phyloP scores from a whole-genome alignment of 2,113 vertebrate species.

The Xiphorhynchus elegans region DNA sequence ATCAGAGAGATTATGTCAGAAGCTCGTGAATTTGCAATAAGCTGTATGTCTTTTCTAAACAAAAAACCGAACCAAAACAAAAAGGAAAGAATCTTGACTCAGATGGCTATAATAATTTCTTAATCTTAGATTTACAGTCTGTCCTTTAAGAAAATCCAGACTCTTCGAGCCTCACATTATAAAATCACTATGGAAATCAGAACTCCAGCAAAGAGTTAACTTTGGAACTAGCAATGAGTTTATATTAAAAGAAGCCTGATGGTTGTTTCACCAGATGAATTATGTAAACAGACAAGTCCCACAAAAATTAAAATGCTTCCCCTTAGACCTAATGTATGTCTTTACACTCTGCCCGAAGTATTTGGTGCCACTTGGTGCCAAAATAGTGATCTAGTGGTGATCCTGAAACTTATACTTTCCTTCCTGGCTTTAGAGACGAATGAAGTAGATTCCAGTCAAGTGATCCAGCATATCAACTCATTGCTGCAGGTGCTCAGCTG shows the following conservation, averaged over 20 bases:
- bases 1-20: not conserved
- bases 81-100: not conserved
- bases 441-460: not conserved
- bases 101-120: not conserved
- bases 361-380: not conserved
- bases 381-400: not conserved
- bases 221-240: not conserved
- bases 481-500: not conserved
- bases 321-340: not conserved
- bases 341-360: not conserved
- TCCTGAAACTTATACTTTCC: not conserved
- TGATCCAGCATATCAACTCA: rapidly evolving
- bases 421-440: not conserved
- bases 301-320: not conserved
- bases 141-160: not conserved
- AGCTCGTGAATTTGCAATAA: constrained; percentile 17
- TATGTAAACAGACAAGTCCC: not conserved
- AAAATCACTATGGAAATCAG: not conserved
- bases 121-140: not conserved
- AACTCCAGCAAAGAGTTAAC: not conserved
- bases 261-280: not conserved
- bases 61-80: not conserved
- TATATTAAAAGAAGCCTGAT: not conserved
- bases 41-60: not conserved
- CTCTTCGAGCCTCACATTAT: not conserved